A percentile compares a stretch with the other conserved stretches of the same genome.
phyloP scores from a whole-genome alignment of 2,113 vertebrate genomes.

The Eudorcas thomsonii region DNA sequence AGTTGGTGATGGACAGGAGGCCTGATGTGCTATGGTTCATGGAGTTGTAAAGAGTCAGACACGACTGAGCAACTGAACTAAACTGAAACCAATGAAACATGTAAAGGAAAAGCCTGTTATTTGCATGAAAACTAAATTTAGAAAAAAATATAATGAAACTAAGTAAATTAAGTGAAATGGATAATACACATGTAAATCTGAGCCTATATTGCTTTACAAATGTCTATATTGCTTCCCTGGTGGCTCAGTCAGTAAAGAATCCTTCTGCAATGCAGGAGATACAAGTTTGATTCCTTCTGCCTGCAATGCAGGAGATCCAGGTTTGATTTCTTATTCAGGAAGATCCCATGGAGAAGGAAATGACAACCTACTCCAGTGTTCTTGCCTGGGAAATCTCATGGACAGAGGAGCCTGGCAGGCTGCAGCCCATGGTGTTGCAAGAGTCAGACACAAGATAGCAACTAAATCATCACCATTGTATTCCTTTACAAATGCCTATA shows the following conservation, averaged over 20 bases:
- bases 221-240: not conserved
- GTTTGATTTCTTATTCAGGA: not conserved
- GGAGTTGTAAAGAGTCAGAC: not conserved
- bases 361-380: not conserved
- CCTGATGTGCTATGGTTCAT: accelerated
- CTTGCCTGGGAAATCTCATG: not conserved
- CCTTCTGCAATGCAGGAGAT: not conserved
- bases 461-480: not conserved
- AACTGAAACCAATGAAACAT: not conserved
- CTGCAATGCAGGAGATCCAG: not conserved
- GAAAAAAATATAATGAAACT: not conserved
- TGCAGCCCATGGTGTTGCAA: not conserved
- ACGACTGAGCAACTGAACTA: accelerated
- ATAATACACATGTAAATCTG: not conserved
- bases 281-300: not conserved
- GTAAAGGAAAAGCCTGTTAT: not conserved
- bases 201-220: not conserved
- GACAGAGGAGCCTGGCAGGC: not conserved
- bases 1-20: not conserved
- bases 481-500: not conserved
- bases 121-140: not conserved
- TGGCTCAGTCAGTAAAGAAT: not conserved
- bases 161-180: not conserved
- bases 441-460: not conserved
- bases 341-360: not conserved